Evolutionary conservation across 2,797 vertebrate species (phyloP), one percentile per base, ranked within the genome.

Genomic region (Coranthus polyacanthus): DNA sequence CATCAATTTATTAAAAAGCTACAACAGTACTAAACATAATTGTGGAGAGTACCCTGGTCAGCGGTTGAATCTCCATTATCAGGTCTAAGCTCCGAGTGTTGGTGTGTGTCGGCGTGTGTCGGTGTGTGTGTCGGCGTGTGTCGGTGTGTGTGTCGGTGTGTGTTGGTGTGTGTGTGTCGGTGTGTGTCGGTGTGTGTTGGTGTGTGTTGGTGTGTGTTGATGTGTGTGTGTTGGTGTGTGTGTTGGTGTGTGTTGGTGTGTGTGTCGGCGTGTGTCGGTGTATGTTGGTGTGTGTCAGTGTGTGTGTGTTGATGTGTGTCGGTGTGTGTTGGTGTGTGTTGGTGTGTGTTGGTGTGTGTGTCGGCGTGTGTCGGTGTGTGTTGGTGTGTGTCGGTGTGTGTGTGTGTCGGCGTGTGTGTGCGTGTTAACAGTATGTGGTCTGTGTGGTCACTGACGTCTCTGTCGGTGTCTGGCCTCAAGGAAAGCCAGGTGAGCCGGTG

Each of bases 401-500:
- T 24, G 3, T 49, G 47, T 50, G 57, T 44, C 12, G 34, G 17
- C 37, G 42, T 36, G 42, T 44, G 49, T 24, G 76, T 43, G 21
- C 22, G 51, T 21, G 17, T 1, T 1, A 53, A 32, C 46, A 58
- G 42, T 52, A 24, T 62, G 63, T 21, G 41, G 63, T 72, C 60
- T 71, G 44, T 75, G 63, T 74, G 75, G 67, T 69, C 68, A 74
- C 75, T 41, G 61, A 47, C 16, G 18, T 75, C 83, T 82, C 76
- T 47, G 72, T 78, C 72, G 51, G 65, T 70, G 81, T 86, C 73
- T 85, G 78, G 85, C 81, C 83, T 79, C 18, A 43, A 79, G 83
- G 69, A 84, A 78, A 70, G 50, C 70, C 80, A 88, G 89, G 82
- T 88, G 84, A 90, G 82, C 68, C 72, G n/a, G 47, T 62, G 70